Evolutionary conservation across 2,797 vertebrate genomes (phyloP).

Genomic region (Ceryle rudis): DNA sequence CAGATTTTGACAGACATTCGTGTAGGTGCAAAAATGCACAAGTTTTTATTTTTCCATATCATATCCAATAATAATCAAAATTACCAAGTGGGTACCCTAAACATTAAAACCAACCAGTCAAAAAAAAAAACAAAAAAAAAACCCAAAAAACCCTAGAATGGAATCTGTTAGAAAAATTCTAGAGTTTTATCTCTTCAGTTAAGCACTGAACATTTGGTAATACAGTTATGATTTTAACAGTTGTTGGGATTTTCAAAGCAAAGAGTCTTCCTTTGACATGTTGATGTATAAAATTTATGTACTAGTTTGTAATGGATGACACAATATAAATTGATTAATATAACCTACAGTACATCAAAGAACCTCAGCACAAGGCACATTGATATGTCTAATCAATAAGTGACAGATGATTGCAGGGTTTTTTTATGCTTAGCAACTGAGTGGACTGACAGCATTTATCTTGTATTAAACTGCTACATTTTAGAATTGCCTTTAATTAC

Average conservation of each 20-base stretch:
- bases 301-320: not conserved
- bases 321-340: not conserved
- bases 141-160: too few species aligned
- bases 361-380: not conserved
- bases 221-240: not conserved
- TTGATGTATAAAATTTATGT: not conserved
- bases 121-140: too few species aligned
- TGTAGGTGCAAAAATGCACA: not conserved
- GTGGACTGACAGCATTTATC: not conserved
- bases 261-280: not conserved
- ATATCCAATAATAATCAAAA: not conserved
- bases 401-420: not conserved
- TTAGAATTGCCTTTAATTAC: constrained; percentile 13
- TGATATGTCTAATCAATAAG: constrained; percentile 9
- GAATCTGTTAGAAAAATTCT: not conserved
- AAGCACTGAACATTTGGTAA: not conserved
- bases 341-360: not conserved
- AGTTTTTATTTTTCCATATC: not conserved
- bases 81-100: not conserved
- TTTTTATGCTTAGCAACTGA: not conserved
- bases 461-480: not conserved
- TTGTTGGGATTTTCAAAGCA: not conserved
- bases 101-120: not conserved
- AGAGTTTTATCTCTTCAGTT: not conserved
- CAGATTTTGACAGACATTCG: not conserved